Conservation (phyloP, 2,113 vertebrate genomes). For the Hystrix brachyura region DNA sequence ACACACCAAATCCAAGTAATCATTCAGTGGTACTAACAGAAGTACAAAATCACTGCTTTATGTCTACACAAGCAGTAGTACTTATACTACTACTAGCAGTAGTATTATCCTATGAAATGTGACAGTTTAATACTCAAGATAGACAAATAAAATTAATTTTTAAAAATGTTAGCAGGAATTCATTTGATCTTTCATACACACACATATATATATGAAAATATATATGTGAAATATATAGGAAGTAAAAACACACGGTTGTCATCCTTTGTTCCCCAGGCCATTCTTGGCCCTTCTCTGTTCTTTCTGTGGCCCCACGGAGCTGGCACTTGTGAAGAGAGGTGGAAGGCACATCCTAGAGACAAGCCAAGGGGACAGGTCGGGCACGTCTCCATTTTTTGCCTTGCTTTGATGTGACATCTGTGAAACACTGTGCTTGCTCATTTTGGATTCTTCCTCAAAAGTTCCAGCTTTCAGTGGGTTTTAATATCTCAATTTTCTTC, state of each 20-base stretch:
- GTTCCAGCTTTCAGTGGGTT: not conserved
- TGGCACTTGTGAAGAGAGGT: not conserved
- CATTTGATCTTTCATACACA: not conserved
- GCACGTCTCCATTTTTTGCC: not conserved
- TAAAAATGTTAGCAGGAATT: not conserved
- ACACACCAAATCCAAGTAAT: not conserved
- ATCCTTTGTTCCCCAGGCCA: not conserved
- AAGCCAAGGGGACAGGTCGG: not conserved
- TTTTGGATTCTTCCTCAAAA: not conserved
- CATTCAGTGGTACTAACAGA: not conserved
- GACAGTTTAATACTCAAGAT: not conserved
- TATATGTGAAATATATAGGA: not conserved
- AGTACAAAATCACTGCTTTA: not conserved
- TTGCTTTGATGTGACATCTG: not conserved
- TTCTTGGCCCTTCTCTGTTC: not conserved
- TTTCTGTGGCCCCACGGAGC: not conserved
- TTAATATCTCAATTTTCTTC: not conserved
- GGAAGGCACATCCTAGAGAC: not conserved
- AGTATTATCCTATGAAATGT: not conserved
- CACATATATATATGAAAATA: not conserved
- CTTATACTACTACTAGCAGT: too few species aligned
- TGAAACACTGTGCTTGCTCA: not conserved
- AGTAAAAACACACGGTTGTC: not conserved
- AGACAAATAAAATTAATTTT: not conserved
- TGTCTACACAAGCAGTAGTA: not conserved